phyloP scores from a whole-genome alignment of 2,888 invertebrate genomes.

The Entomobrya proxima region DNA sequence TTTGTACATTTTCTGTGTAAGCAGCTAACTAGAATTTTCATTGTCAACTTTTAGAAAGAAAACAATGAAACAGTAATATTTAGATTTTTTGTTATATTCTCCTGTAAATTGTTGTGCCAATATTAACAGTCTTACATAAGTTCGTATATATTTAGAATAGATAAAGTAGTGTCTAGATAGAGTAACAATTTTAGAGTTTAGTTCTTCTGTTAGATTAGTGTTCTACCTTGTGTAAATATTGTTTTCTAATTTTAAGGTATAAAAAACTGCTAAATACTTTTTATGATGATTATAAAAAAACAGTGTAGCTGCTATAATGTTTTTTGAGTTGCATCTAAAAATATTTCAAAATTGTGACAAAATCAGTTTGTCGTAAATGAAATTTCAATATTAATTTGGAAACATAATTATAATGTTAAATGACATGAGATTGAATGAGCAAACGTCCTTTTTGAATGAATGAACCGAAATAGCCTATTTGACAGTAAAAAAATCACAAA shows the following conservation, averaged over 20 bases:
- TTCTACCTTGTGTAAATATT: neutral
- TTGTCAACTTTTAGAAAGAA: neutral
- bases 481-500: neutral
- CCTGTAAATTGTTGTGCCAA: slow-evolving; percentile 65
- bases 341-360: neutral
- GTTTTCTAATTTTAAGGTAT: neutral
- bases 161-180: slow-evolving; percentile 4
- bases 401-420: neutral
- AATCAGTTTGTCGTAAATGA: neutral
- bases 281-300: neutral
- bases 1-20: slow-evolving; percentile 38
- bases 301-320: neutral
- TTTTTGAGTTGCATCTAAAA: neutral
- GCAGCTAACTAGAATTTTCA: slow-evolving; percentile 1
- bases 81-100: slow-evolving; percentile 6
- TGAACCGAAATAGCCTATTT: neutral
- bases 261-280: no score
- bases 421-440: neutral
- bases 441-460: neutral
- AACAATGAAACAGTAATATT: neutral
- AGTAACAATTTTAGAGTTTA: neutral
- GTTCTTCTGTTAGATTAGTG: neutral
- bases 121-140: slow-evolving; percentile 56
- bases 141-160: neutral
- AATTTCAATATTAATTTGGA: neutral